These are phyloP conservation scores for Morone saxatilis DNA, from an alignment of 2,113 vertebrate species.

Conservation along the genomic window DNA sequence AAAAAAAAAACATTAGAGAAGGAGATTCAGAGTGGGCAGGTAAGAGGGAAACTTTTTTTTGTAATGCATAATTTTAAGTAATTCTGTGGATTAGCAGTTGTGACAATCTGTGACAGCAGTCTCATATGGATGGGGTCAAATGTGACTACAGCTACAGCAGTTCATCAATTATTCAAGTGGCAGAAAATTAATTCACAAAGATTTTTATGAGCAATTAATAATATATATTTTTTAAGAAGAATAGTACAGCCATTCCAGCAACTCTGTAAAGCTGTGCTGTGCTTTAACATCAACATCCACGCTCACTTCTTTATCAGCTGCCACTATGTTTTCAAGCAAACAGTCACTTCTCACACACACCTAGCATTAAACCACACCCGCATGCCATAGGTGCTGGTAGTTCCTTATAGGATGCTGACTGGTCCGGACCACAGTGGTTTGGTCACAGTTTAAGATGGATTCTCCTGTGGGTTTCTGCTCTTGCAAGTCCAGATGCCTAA, in stretches of 20 bases:
- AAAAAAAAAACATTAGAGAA: background rate
- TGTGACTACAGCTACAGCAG: background rate
- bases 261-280: background rate
- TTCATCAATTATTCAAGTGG: background rate
- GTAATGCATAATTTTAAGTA: background rate
- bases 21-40: background rate
- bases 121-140: background rate
- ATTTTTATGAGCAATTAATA: constrained; percentile 22
- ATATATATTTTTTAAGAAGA: background rate
- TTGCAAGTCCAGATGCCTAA: no score
- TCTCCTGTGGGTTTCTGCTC: no score
- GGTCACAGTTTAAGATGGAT: no score
- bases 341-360: no score
- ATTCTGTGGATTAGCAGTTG: background rate
- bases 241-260: no score
- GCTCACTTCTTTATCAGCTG: no score
- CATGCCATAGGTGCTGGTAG: no score
- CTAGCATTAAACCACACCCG: no score
- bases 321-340: no score
- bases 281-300: no score
- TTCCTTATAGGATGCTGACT: no score
- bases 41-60: background rate
- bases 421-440: no score
- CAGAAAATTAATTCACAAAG: constrained; percentile 4
- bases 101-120: background rate